Percentiles rank a stretch among this genome's conserved stretches.
phyloP scores from a whole-genome alignment of 2,797 vertebrate species.

The Gadopsis marmoratus region DNA sequence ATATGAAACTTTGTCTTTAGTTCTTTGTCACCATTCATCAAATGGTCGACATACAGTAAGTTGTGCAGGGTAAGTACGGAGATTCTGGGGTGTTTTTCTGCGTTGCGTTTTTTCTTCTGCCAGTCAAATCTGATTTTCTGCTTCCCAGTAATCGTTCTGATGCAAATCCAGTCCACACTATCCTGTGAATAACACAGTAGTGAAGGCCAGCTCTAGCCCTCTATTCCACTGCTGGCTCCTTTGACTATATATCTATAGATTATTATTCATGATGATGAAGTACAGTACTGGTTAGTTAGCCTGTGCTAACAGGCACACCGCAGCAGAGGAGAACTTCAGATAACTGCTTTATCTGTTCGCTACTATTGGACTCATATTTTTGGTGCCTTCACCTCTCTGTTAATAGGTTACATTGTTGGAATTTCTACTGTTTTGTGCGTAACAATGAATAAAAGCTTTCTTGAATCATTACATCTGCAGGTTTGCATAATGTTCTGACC shows the following conservation, averaged over 20 bases:
- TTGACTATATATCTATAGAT: constrained; percentile 32
- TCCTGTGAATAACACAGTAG: constrained; percentile 26
- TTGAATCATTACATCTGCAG: constrained; percentile 21
- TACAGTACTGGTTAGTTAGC: constrained; percentile 53
- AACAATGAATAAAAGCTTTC: background rate
- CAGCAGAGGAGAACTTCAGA: constrained; percentile 23
- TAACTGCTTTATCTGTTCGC: constrained; percentile 22
- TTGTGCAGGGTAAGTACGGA: constrained; percentile 6
- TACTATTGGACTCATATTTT: constrained; percentile 12
- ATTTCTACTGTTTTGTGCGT: constrained; percentile 12
- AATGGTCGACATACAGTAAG: background rate
- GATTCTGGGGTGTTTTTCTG: background rate
- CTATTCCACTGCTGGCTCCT: constrained; percentile 33
- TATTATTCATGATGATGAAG: constrained; percentile 60
- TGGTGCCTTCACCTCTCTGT: constrained; percentile 5
- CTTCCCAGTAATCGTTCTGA: constrained; percentile 39
- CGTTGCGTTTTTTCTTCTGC: constrained; percentile 16
- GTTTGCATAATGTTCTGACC: constrained; percentile 12
- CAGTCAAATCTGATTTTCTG: constrained; percentile 25
- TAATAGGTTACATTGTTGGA: constrained; percentile 8
- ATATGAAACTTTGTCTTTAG: background rate
- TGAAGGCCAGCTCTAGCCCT: constrained; percentile 25
- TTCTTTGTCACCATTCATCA: background rate
- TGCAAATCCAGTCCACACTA: constrained; percentile 28
- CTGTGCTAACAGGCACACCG: constrained; percentile 41